Conservation (phyloP, 2,113 vertebrate species). For the Centropristis striata region DNA sequence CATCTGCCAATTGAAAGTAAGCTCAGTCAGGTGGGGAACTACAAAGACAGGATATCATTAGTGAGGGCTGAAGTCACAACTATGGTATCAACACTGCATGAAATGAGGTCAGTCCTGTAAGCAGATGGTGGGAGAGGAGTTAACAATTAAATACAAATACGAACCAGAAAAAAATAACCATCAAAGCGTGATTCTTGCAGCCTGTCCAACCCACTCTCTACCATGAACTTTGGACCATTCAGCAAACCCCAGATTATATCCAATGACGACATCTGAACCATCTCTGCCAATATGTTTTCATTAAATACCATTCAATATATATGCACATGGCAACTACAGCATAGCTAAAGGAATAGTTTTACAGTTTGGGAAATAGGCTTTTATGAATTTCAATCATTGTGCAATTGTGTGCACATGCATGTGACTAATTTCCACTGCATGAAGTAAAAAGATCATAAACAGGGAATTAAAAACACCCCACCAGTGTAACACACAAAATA, state of each 20-base stretch:
- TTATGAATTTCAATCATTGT: background rate
- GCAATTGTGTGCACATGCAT: background rate
- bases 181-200: background rate
- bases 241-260: background rate
- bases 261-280: background rate
- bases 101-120: conserved; percentile 43
- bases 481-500: background rate
- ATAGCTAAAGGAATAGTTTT: background rate
- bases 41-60: conserved; percentile 50
- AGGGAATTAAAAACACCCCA: background rate
- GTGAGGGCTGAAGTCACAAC: conserved; percentile 41
- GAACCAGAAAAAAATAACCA: conserved; percentile 14
- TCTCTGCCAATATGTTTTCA: background rate
- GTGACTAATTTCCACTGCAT: background rate
- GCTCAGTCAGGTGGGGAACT: conserved; percentile 31
- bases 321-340: background rate
- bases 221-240: background rate
- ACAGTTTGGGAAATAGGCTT: background rate
- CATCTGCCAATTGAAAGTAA: conserved; percentile 34
- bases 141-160: conserved; percentile 25
- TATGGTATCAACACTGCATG: conserved; percentile 33
- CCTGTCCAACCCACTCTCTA: background rate
- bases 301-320: background rate
- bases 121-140: conserved; percentile 37
- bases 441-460: background rate